Percentiles rank a stretch among this genome's conserved stretches.
phyloP scores from a whole-genome alignment of 1,140 invertebrate species.

The Brachionus plicatilis region DNA sequence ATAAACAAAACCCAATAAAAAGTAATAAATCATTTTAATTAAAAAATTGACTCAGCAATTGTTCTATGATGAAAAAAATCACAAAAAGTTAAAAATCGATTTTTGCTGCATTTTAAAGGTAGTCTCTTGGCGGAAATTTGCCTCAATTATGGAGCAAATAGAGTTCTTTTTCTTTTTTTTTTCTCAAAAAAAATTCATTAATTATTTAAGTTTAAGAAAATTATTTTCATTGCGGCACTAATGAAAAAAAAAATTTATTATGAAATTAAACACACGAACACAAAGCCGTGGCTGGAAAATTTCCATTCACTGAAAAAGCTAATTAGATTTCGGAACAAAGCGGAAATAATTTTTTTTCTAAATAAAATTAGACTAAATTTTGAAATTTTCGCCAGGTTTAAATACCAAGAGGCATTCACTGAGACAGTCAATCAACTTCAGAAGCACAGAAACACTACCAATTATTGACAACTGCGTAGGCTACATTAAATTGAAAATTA shows the following conservation, averaged over 20 bases:
- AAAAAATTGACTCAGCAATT: neutral
- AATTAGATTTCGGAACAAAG: neutral
- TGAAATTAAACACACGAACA: neutral
- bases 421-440: neutral
- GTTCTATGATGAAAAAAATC: neutral
- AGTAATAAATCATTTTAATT: neutral
- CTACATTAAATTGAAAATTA: neutral
- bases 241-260: neutral
- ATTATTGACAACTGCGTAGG: neutral
- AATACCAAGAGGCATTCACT: neutral
- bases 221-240: neutral
- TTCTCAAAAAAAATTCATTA: neutral
- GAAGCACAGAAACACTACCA: neutral
- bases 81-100: neutral
- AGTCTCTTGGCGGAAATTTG: neutral
- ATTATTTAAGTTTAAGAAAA: neutral
- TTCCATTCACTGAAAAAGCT: neutral
- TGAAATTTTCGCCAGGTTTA: neutral
- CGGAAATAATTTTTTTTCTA: neutral
- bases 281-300: neutral
- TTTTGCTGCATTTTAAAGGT: neutral
- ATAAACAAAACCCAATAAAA: neutral
- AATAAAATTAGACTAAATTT: neutral
- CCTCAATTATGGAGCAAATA: neutral
- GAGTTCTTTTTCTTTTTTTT: neutral